Evolutionary conservation across 2,888 invertebrate genomes (phyloP), one percentile per base, ranked within the genome.

Genomic region (Caenorhabditis zanzibari): DNA sequence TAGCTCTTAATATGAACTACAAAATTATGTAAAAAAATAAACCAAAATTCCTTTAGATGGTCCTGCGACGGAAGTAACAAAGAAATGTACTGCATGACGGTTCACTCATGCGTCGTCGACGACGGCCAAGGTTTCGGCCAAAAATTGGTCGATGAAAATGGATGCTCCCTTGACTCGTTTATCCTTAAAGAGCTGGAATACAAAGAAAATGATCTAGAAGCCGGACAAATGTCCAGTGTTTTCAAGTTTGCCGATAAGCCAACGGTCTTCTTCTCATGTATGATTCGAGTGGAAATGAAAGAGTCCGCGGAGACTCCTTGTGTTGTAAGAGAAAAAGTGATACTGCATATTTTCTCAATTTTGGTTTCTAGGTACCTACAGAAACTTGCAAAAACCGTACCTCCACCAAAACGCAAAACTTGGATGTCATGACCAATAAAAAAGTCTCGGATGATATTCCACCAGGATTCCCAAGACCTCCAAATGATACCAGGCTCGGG

Each of bases 231-330:
- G 22, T 80, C 89, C 0, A 82, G 71, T 54, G 90, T 91, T 0
- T 91, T 91, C 86, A 91, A 91, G 63, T 91, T 91, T 66, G 91
- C 91, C 12, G 91, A 91, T 66, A 85, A 86, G 19, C 88, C 89
- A 4, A 90, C 91, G 1, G 87, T 91, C 16, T 91, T 88, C 84
- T 91, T 91, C 73, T 84, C 85, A 6, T 91, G 91, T 72, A 90
- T 90, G 87, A 88, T 91, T n/a, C 61, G 88, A 28, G 81, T 91
- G 28, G 83, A 88, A 47, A 64, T 89, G 66, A 89, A 89, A 32
- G 85, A 85, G 19, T 64, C 71, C 1, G 44, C 64, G 0, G 72
- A 58, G 10, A 72, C 52, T 2, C 10, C 38, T 10, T 89, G 89
- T 76, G 66, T 73, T 26, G 89, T 86, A 24, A 22, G 14, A 26